Base-by-base conservation (phyloP, 2,113 vertebrate species). In the Gasterosteus aculeatus region DNA sequence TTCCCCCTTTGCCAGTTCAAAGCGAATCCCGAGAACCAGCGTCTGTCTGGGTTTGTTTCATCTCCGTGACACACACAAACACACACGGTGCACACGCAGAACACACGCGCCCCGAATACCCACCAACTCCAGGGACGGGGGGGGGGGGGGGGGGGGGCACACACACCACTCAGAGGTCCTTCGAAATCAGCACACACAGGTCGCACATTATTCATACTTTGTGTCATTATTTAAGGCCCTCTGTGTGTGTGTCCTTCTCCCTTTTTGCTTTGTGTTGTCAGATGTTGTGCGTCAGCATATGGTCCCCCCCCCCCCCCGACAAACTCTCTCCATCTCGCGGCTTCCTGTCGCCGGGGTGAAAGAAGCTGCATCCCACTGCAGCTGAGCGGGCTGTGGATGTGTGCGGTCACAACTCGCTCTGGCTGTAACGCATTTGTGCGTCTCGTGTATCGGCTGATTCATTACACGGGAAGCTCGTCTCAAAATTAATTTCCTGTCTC, bases 401-500 rank as follows among this genome's bases (percentile, higher is more conserved):
- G 10, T 69, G 44, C 57, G 41, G 42, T 56, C 47, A n/a, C 60
- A 68, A 60, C 77, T 18, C 22, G 33, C 51, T 51, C 18, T 7
- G 14, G 10, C 72, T 15, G 66, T 18, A 61, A 79, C 31, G 54
- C 77, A 47, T 39, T n/a, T 46, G 66, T 69, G 75, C 76, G 79
- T 80, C 22, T 74, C 87, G 76, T 56, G n/a, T 38, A 39, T 72
- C 75, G 69, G 66, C 7, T 0, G 51, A 75, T 82, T 79, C 79
- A 88, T 79, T 84, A 83, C 87, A 88, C 78, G 86, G 87, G 85
- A 91, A 80, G 82, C 85, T 31, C 60, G 63, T 66, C 72, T 90
- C 77, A 83, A 90, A 82, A 90, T 90, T 89, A 87, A 91, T 92
- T 87, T 91, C 88, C 88, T 84, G 87, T 82, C 79, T 63, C 72